Evolutionary conservation across 2,113 vertebrate species (phyloP).

Genomic region (Barbus barbus): DNA sequence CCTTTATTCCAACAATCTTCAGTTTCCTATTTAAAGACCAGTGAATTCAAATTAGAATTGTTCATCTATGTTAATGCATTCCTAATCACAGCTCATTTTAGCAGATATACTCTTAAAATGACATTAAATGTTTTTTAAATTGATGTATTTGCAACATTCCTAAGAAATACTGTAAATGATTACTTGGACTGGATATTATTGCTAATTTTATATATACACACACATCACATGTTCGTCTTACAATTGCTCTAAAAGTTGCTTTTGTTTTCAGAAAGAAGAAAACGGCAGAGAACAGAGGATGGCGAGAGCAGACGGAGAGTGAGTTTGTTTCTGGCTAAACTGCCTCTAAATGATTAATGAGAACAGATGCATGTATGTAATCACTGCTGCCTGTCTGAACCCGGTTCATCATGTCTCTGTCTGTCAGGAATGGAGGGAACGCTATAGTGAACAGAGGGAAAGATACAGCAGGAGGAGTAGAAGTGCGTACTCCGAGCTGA

Average conservation of each 20-base stretch:
- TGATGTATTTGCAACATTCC: background rate
- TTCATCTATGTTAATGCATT: background rate
- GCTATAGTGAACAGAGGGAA: constrained; percentile 66
- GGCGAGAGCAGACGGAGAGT: constrained; percentile 84
- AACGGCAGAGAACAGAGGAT: constrained; percentile 85
- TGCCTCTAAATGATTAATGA: background rate
- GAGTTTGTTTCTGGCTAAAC: constrained; percentile 54
- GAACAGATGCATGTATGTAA: background rate
- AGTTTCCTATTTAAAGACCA: too few species aligned
- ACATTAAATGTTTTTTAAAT: background rate
- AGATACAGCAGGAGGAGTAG: constrained; percentile 72
- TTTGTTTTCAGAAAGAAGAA: constrained; percentile 83
- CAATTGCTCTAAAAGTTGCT: background rate
- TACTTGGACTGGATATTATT: background rate
- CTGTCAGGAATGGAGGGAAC: constrained; percentile 84
- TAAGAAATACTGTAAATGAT: background rate
- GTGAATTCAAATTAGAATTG: too few species aligned
- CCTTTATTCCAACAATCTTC: too few species aligned
- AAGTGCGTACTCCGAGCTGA: constrained; percentile 79
- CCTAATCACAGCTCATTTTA: background rate
- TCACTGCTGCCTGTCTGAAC: background rate
- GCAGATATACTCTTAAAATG: background rate
- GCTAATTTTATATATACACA: too few species aligned
- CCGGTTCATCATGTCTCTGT: constrained; percentile 4
- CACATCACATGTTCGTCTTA: background rate